These are phyloP conservation scores for Oryzias dopingdopingensis DNA, from an alignment of 2,797 vertebrate genomes.

Conservation along the genomic window DNA sequence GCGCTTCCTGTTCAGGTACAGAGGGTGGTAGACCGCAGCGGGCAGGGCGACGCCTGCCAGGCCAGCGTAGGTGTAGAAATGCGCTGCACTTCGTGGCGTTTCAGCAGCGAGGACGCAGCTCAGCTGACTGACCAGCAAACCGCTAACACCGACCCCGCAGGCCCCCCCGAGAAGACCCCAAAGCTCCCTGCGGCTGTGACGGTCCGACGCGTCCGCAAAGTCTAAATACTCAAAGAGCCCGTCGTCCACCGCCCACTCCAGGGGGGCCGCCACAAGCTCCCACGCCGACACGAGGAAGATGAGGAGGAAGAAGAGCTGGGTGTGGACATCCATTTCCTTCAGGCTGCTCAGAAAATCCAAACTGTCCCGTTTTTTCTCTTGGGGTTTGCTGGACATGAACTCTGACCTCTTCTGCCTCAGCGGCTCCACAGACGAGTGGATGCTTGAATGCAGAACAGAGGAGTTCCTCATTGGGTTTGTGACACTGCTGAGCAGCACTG, in stretches of 20 bases:
- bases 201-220: constrained; percentile 83
- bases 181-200: constrained; percentile 62
- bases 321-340: constrained; percentile 69
- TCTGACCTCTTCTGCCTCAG: constrained; percentile 44
- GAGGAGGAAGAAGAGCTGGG: constrained; percentile 79
- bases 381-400: not conserved
- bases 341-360: constrained; percentile 63
- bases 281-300: constrained; percentile 76
- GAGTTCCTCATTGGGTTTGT: not conserved
- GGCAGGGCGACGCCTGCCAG: constrained; percentile 61
- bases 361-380: not conserved
- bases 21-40: constrained; percentile 71
- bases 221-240: constrained; percentile 88
- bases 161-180: constrained; percentile 80
- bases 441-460: not conserved
- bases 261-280: constrained; percentile 75
- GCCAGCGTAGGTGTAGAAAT: constrained; percentile 79
- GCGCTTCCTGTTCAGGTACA: constrained; percentile 69
- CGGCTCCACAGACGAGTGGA: not conserved
- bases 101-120: constrained; percentile 60
- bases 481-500: not conserved
- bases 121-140: constrained; percentile 77
- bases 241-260: constrained; percentile 82
- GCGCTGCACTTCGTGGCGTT: constrained; percentile 49
- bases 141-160: constrained; percentile 68